Evolutionary conservation across 2,888 invertebrate species (phyloP), one percentile per base, ranked within the genome.

Genomic region (Adelphocoris suturalis): DNA sequence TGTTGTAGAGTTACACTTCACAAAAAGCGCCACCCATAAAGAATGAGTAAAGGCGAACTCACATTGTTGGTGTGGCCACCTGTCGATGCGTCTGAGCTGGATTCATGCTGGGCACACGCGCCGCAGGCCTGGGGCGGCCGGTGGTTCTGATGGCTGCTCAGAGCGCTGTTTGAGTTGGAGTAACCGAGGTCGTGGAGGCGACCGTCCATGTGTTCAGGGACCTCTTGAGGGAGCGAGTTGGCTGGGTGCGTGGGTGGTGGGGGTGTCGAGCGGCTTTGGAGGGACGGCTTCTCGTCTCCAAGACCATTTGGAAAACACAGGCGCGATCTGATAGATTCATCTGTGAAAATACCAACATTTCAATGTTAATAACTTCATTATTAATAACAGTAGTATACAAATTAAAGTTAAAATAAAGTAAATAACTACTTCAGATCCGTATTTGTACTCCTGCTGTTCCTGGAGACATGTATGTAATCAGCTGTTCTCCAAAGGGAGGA

Each of bases 11-110:
- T 80, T 46, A 19, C 37, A 80, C 78, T 46, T 47, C n/a, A 80
- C 78, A 80, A 80, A 80, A 16, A 23, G 23, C 27, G 16, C 52
- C 19, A 3, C 9, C 0, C 16, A 19, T 61, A 19, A 61, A 9
- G n/a, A 16, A 12, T 11, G 19, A 28, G 12, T 37, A 16, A 16
- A 46, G 46, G 78, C 16, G 19, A 47, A 88, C 88, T 88, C 80
- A 88, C 88, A n/a, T 88, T 88, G 80, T 88, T 88, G 37, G 76
- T 87, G 48, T 86, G 86, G 28, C 88, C 88, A n/a, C 88, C 88
- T 1, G 88, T 81, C n/a, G 88, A 88, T 16, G 86, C 76, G 76
- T 86, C 86, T 7, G 86, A 86, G 48, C 86, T 86, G 55, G 88
- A 88, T 37, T 88, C 88, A 23, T 88, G 88, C 3, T 78, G 78